Evolutionary conservation across 1,140 invertebrate species (phyloP).

Genomic region (Drosophila aff.): DNA sequence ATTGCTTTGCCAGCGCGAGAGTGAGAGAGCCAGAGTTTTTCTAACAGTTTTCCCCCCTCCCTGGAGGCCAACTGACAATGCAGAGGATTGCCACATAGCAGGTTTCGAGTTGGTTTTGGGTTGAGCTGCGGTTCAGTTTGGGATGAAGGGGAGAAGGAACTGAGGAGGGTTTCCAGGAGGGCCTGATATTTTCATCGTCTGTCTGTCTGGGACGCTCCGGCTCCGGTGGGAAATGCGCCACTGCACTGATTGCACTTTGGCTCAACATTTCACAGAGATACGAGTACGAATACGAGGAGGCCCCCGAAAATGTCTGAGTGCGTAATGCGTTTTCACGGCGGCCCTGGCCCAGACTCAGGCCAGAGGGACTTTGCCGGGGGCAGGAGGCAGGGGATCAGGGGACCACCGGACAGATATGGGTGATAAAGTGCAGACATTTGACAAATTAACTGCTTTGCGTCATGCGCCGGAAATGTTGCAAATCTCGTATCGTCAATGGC

Average conservation of each 20-base stretch:
- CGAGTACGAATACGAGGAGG: conserved; percentile 20
- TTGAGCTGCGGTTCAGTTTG: neutral
- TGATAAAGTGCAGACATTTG: conserved; percentile 84
- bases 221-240: conserved; percentile 77
- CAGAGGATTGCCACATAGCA: conserved; percentile 62
- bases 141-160: neutral
- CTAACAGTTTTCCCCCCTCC: conserved; percentile 44
- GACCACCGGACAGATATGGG: conserved; percentile 66
- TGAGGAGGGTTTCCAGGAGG: neutral
- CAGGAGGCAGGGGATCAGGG: neutral
- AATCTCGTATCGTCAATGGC: conserved; percentile 64
- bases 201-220: conserved; percentile 25
- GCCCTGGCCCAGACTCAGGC: neutral
- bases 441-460: conserved; percentile 83
- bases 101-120: conserved; percentile 11
- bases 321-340: conserved; percentile 76
- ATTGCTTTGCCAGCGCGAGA: conserved; percentile 67
- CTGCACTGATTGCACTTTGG: conserved; percentile 80
- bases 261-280: conserved; percentile 78
- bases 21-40: conserved; percentile 56
- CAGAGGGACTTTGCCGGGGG: conserved; percentile 5
- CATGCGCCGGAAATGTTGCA: conserved; percentile 76
- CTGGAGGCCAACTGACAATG: conserved; percentile 58
- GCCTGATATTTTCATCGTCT: conserved; percentile 55
- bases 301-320: conserved; percentile 74